phyloP scores from a whole-genome alignment of 2,113 vertebrate species.

The Patagioenas fasciata region DNA sequence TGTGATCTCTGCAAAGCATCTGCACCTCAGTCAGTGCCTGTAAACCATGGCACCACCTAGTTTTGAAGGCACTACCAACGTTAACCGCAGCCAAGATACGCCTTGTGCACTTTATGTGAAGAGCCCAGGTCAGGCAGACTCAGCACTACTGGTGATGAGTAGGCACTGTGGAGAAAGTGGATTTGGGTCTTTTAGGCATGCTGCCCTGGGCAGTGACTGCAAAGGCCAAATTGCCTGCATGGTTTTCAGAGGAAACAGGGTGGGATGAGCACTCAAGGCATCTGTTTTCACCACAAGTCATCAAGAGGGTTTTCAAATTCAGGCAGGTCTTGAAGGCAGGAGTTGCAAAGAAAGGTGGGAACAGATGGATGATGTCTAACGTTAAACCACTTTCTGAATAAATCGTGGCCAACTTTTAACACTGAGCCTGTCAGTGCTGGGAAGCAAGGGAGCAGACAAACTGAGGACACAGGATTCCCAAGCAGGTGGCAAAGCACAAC shows the following conservation, averaged over 20 bases:
- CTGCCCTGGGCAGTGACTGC: background rate
- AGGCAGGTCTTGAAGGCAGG: background rate
- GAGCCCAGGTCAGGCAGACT: fast-evolving
- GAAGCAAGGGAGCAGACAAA: background rate
- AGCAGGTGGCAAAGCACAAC: background rate
- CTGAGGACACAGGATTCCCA: background rate
- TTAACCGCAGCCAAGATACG: background rate
- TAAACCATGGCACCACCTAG: background rate
- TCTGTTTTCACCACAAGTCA: background rate
- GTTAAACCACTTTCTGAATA: background rate
- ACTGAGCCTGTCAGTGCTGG: fast-evolving
- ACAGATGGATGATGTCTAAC: background rate
- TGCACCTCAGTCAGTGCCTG: background rate
- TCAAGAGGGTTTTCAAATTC: background rate
- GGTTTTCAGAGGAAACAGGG: background rate
- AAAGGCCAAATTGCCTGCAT: background rate
- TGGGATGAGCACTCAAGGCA: fast-evolving
- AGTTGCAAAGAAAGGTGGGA: background rate
- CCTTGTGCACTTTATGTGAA: background rate
- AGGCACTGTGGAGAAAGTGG: fast-evolving
- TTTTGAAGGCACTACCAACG: background rate
- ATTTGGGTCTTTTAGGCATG: background rate
- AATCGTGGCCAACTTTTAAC: background rate
- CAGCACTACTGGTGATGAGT: background rate
- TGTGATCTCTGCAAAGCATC: fast-evolving